Evolutionary conservation across 2,113 vertebrate species (phyloP).

Genomic region (Microcebus ravelobensis): DNA sequence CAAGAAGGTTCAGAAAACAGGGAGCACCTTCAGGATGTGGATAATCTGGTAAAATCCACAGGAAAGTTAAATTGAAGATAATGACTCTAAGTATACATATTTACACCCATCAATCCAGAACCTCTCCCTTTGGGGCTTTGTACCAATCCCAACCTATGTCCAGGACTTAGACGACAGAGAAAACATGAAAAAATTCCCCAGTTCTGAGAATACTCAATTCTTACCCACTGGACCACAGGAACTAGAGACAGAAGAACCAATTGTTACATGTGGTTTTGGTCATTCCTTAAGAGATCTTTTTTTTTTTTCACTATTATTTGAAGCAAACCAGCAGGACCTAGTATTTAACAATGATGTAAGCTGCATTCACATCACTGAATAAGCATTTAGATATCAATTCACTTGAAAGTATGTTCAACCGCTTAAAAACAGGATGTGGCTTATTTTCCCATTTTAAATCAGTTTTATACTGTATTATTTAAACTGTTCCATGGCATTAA

Average conservation of each 20-base stretch:
- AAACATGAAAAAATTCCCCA: neutral
- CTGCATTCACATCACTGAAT: constrained; percentile 7
- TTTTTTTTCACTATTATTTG: constrained; percentile 4
- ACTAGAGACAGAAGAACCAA: neutral
- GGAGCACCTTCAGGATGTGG: neutral
- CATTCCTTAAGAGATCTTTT: neutral
- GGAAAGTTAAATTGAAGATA: neutral
- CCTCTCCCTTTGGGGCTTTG: neutral
- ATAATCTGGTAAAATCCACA: neutral
- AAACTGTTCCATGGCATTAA: neutral
- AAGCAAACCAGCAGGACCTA: constrained; percentile 56
- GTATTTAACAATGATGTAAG: constrained; percentile 59
- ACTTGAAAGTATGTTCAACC: constrained; percentile 31
- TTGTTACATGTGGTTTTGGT: neutral
- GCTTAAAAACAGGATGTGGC: constrained; percentile 61
- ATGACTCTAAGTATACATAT: neutral
- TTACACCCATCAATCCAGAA: neutral
- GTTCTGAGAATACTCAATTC: neutral
- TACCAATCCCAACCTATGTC: neutral
- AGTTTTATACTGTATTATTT: constrained; percentile 55
- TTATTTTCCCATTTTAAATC: constrained; percentile 56
- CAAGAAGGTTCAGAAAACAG: neutral
- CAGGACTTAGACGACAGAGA: neutral
- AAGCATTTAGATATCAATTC: constrained; percentile 44
- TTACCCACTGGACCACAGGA: neutral